Evolutionary conservation across 2,888 invertebrate genomes (phyloP), one percentile per base, ranked within the genome.

Genomic region (Ariolimax columbianus): DNA sequence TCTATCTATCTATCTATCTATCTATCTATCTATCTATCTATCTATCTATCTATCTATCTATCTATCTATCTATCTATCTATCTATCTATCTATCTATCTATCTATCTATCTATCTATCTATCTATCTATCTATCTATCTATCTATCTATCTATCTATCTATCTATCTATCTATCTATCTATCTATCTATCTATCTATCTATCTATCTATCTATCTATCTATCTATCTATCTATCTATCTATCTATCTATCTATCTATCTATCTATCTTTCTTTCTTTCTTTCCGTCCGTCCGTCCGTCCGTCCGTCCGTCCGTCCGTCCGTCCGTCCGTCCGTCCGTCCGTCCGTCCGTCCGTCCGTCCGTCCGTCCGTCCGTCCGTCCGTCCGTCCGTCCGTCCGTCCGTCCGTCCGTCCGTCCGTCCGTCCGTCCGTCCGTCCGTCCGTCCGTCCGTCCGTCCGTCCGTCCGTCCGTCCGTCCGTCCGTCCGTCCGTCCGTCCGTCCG

Each of bases 61-160:
- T 47, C 36, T 55, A 17, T 51, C 51, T 47, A 47, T 38, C 26
- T 36, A 30, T 51, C 0, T 26, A 36, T 51, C 26, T 6, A 26
- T 47, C 36, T 63, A 26, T 70, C 55, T 70, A 30, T 17, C 14
- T n/a, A 59, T 3, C 23, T 59, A 63, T 40, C 33, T 11, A 43
- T 40, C 47, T 17, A 9, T 43, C 30, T 38, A n/a, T 30, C 23
- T 40, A 47, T 38, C 30, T 43, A n/a, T 70, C 26, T 70, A n/a
- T 70, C n/a, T 70, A 23, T 78, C 30, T 55, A 23, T 78, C 51
- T 78, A 19, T 78, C 7, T 26, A 40, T 78, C 51, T 78, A 38
- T 51, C 73, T 78, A n/a, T 78, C 7, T 51, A 59, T 78, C 14
- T 78, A 59, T 78, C 9, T 55, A 59, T 59, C 9, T 77, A 47